These are phyloP conservation scores for Marisa cornuarietis DNA, from an alignment of 1,140 invertebrate species.

Conservation along the genomic window DNA sequence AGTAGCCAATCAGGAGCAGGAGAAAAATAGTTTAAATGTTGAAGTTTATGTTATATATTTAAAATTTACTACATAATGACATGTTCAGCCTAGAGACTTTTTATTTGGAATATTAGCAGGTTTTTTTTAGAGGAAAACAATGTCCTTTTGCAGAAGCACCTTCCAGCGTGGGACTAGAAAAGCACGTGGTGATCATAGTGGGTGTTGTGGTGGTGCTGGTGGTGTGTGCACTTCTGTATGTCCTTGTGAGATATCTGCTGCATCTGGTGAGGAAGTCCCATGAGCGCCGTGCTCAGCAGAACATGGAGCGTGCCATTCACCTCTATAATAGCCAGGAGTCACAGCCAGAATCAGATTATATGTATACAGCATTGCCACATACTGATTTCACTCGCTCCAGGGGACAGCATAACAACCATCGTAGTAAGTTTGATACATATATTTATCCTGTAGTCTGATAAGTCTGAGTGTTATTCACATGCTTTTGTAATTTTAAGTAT, in stretches of 20 bases:
- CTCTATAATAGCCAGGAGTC: slow-evolving; percentile 34
- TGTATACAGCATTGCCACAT: slow-evolving; percentile 21
- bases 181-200: slow-evolving; percentile 28
- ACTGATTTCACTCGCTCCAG: too few species aligned
- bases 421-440: too few species aligned
- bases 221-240: slow-evolving; percentile 7
- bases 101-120: too few species aligned
- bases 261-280: slow-evolving; percentile 6
- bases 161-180: slow-evolving; percentile 19
- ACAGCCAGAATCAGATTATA: slow-evolving; percentile 16
- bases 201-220: slow-evolving; percentile 18
- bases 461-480: too few species aligned
- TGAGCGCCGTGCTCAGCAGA: slow-evolving; percentile 26
- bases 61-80: neutral
- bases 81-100: neutral
- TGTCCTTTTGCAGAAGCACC: slow-evolving; percentile 6
- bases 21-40: neutral
- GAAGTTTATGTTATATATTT: neutral
- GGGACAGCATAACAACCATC: too few species aligned
- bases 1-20: too few species aligned
- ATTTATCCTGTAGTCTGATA: too few species aligned
- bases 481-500: too few species aligned
- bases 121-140: too few species aligned
- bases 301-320: slow-evolving; percentile 31
- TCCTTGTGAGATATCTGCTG: slow-evolving; percentile 27